These are phyloP conservation scores for Hyles vespertilio DNA, from an alignment of 1,140 invertebrate species.

Conservation along the genomic window DNA sequence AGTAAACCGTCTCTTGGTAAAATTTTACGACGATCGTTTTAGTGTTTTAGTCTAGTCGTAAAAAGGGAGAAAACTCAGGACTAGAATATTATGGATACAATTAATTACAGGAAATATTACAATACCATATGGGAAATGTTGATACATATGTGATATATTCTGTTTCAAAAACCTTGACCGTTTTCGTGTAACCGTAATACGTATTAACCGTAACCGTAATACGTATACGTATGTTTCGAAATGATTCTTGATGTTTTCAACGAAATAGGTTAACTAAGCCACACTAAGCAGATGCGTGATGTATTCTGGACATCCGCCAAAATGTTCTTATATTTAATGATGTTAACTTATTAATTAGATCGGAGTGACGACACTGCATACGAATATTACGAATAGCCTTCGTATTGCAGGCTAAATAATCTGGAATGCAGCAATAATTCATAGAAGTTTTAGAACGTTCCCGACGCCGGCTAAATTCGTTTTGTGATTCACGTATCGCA, in stretches of 20 bases:
- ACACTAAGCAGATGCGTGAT: conserved; percentile 31
- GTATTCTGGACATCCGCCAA: conserved; percentile 44
- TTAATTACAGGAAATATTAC: no score
- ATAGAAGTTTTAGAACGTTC: conserved; percentile 39
- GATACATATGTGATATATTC: no score
- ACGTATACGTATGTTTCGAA: not conserved
- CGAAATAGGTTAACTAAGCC: conserved; percentile 51
- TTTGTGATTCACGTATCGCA: conserved; percentile 45
- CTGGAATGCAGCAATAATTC: conserved; percentile 24
- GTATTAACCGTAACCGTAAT: no score
- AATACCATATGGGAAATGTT: no score
- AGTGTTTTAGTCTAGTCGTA: no score
- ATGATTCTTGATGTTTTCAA: conserved; percentile 32
- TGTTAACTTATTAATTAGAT: conserved; percentile 58
- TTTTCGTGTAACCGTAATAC: conserved; percentile 1
- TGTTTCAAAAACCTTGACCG: not conserved
- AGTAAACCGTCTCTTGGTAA: no score
- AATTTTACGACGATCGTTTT: no score
- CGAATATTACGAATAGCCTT: conserved; percentile 11
- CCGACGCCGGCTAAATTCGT: conserved; percentile 29
- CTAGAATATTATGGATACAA: no score
- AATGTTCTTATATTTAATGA: conserved; percentile 36
- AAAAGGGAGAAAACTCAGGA: no score
- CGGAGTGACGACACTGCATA: conserved; percentile 20
- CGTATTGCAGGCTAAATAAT: conserved; percentile 11